A percentile compares a stretch with the other conserved stretches of the same genome.
Conservation (phyloP, 2,113 vertebrate genomes). For the Typhlomys cinereus region DNA sequence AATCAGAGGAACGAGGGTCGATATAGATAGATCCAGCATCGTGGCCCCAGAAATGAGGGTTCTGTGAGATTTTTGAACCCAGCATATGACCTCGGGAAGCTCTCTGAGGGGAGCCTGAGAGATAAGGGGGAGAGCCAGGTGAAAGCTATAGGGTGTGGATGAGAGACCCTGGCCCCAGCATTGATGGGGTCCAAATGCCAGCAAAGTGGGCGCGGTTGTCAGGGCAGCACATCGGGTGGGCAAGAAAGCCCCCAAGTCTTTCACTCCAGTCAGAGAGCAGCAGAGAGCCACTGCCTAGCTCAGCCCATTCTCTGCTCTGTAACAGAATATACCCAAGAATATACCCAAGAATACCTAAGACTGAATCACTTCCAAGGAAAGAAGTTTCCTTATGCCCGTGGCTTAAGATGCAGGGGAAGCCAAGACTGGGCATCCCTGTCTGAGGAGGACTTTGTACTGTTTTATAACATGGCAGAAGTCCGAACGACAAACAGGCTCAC, state of each 20-base stretch:
- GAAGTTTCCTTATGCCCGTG: background rate
- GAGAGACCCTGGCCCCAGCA: background rate
- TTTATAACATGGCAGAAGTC: background rate
- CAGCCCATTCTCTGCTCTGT: background rate
- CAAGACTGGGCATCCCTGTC: background rate
- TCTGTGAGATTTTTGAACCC: background rate
- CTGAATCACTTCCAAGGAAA: background rate
- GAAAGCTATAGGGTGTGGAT: background rate
- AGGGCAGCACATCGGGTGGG: background rate
- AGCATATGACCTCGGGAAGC: background rate
- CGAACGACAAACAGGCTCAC: background rate
- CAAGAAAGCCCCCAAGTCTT: background rate
- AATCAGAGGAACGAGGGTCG: background rate
- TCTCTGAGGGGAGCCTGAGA: background rate
- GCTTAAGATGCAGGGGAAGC: background rate
- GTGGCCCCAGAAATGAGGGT: background rate
- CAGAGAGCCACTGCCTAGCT: background rate
- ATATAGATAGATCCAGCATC: background rate
- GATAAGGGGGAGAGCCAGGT: background rate
- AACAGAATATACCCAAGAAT: no score
- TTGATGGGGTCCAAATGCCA: accelerated
- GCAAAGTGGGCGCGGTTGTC: background rate
- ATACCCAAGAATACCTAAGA: no score
- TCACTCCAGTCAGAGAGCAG: background rate
- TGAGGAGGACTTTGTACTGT: background rate